Percentiles rank a stretch among this genome's conserved stretches.
Evolutionary conservation across 2,113 vertebrate species (phyloP).

Genomic region (Spheniscus mendiculus): DNA sequence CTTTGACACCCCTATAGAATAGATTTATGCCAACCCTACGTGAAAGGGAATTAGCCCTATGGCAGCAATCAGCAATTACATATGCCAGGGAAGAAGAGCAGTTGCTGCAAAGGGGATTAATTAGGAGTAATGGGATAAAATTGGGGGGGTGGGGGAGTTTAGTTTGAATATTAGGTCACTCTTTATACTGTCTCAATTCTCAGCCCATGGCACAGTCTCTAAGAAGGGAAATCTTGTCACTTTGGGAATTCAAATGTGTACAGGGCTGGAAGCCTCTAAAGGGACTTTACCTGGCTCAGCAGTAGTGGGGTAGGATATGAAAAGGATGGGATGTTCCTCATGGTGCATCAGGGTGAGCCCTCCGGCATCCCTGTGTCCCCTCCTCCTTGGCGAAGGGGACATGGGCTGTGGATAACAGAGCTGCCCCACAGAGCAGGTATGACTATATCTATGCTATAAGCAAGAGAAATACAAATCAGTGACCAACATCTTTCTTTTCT

Average conservation of each 20-base stretch:
- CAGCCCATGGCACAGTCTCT: not conserved
- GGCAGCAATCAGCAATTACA: not conserved
- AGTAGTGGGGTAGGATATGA: not conserved
- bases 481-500: not conserved
- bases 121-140: constrained; percentile 7
- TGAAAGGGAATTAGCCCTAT: not conserved
- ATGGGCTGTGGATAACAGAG: not conserved
- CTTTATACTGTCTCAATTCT: not conserved
- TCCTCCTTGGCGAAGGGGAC: not conserved
- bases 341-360: not conserved
- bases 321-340: not conserved
- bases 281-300: not conserved
- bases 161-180: not conserved
- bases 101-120: not conserved
- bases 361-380: not conserved
- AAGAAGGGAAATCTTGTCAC: not conserved
- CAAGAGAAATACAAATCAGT: not conserved
- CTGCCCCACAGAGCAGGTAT: not conserved
- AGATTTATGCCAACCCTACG: not conserved
- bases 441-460: not conserved
- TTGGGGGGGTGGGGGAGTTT: not conserved
- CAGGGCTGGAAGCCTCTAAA: not conserved
- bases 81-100: not conserved
- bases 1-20: not conserved
- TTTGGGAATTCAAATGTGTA: not conserved